A percentile compares a stretch with the other conserved stretches of the same genome.
phyloP scores from a whole-genome alignment of 2,888 invertebrate species.

The Lobophora halterata region DNA sequence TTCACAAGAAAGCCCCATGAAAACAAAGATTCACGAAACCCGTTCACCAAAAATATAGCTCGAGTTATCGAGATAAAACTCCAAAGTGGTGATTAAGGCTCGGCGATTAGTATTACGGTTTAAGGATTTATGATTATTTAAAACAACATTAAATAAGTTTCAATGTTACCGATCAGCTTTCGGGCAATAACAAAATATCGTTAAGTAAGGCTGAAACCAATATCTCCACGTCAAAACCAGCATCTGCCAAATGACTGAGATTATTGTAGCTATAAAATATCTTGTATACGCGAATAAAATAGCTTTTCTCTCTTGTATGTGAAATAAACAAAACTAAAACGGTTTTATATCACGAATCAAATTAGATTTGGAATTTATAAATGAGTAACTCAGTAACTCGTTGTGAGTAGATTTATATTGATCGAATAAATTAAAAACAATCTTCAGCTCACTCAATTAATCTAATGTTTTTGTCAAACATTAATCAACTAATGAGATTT shows the following conservation, averaged over 20 bases:
- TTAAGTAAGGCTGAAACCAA: slow-evolving; percentile 22
- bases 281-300: slow-evolving; percentile 14
- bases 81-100: slow-evolving; percentile 14
- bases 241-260: slow-evolving; percentile 25
- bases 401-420: slow-evolving; percentile 7
- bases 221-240: slow-evolving; percentile 19
- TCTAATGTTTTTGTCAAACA: slow-evolving; percentile 3
- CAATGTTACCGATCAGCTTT: slow-evolving; percentile 10
- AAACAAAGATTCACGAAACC: slow-evolving; percentile 16
- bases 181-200: slow-evolving; percentile 17
- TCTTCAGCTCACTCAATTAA: too few relatives aligned
- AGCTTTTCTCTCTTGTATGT: background rate
- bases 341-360: slow-evolving; percentile 9
- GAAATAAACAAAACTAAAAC: slow-evolving; percentile 8
- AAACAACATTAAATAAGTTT: slow-evolving; percentile 19
- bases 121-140: slow-evolving; percentile 13
- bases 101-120: slow-evolving; percentile 12
- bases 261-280: slow-evolving; percentile 23
- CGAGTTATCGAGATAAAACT: slow-evolving; percentile 14
- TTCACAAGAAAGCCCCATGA: slow-evolving; percentile 13
- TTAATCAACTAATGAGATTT: background rate
- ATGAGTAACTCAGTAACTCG: slow-evolving; percentile 17
- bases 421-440: slow-evolving; percentile 19
- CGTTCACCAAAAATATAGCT: slow-evolving; percentile 11
- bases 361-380: slow-evolving; percentile 12